A percentile compares a stretch with the other conserved stretches of the same genome.
Conservation (phyloP, 2,797 vertebrate species). For the Phyllotis vaccarum region DNA sequence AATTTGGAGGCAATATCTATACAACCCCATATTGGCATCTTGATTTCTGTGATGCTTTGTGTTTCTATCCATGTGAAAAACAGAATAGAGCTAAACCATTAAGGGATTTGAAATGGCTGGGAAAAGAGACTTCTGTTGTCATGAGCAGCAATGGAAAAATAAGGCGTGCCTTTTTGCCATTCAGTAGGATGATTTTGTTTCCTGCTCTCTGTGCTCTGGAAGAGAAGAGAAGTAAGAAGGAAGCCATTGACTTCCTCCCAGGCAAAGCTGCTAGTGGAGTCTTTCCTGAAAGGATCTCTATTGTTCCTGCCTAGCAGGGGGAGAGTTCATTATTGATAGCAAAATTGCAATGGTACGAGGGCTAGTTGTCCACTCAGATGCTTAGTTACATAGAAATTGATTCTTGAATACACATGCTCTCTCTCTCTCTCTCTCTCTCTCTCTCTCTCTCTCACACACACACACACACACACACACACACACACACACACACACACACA, state of each 20-base stretch:
- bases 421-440: no score
- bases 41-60: background rate
- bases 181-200: constrained; percentile 46
- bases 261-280: background rate
- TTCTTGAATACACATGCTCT: background rate
- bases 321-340: constrained; percentile 39
- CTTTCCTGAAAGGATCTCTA: constrained; percentile 53
- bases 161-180: background rate
- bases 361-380: background rate
- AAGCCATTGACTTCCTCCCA: constrained; percentile 63
- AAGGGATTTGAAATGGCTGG: background rate
- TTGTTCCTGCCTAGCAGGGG: constrained; percentile 27
- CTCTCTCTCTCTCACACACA: no score
- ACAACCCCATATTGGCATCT: background rate
- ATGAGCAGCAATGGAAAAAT: background rate
- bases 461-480: background rate
- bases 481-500: no score
- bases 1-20: background rate
- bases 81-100: background rate
- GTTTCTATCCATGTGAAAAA: background rate
- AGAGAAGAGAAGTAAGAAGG: constrained; percentile 34
- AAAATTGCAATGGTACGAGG: background rate
- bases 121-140: constrained; percentile 8
- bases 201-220: constrained; percentile 32
- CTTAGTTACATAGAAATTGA: background rate